A percentile compares a stretch with the other conserved stretches of the same genome.
These are phyloP conservation scores for Neolamprologus sp. DNA, from an alignment of 2,113 vertebrate genomes.

Conservation along the genomic window DNA sequence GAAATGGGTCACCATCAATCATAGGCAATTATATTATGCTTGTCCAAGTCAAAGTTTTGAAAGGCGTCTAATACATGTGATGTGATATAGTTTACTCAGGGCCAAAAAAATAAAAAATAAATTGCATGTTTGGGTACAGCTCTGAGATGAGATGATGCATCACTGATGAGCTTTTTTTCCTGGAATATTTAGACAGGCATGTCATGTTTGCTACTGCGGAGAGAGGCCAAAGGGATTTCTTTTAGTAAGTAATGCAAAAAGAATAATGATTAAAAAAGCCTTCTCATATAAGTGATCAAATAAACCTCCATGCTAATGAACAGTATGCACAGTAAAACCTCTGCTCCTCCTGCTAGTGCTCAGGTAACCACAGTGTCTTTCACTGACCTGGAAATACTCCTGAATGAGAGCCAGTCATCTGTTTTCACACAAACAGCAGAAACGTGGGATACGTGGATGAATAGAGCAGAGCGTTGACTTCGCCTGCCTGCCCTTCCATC, in stretches of 20 bases:
- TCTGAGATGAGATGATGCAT: neutral
- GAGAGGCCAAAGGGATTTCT: neutral
- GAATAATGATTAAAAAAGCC: neutral
- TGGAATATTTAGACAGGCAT: neutral
- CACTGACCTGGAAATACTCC: constrained; percentile 22
- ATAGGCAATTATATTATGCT: neutral
- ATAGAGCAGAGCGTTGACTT: neutral
- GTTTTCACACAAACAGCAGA: constrained; percentile 1
- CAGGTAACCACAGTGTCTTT: neutral
- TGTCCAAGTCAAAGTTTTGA: neutral
- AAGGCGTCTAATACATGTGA: neutral
- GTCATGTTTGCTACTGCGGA: neutral
- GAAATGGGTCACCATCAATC: constrained; percentile 29
- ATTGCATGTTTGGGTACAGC: neutral
- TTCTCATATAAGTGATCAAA: neutral
- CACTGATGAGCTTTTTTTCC: neutral
- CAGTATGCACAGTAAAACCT: neutral
- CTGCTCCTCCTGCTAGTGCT: neutral
- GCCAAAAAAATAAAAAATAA: accelerated
- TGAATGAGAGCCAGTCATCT: neutral
- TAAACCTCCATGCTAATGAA: neutral
- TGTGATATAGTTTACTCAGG: neutral
- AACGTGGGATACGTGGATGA: neutral
- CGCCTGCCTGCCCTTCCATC: constrained; percentile 1
- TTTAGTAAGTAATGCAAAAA: neutral